phyloP scores from a whole-genome alignment of 2,113 vertebrate genomes.

The Callocephalon fimbriatum region DNA sequence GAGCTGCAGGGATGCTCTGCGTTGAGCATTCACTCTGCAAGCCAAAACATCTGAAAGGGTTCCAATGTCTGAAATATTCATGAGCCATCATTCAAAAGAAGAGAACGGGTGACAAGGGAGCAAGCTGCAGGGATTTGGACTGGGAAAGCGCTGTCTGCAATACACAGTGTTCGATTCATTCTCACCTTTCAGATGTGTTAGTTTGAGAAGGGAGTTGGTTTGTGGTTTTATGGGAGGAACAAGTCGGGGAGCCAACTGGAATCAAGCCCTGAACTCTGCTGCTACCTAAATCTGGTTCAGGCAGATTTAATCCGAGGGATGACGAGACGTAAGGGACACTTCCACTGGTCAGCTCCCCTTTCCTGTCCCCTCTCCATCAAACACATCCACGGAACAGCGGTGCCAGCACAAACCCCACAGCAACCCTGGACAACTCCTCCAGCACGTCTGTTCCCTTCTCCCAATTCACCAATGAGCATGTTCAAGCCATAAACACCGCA shows the following conservation, averaged over 20 bases:
- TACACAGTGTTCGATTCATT: fast-evolving
- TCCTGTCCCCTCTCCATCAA: neutral
- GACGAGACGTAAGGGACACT: neutral
- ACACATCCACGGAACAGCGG: neutral
- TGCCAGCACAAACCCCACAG: neutral
- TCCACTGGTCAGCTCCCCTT: neutral
- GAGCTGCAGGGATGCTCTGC: neutral
- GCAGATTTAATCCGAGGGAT: neutral
- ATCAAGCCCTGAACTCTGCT: neutral
- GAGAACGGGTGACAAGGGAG: neutral
- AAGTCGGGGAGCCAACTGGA: neutral
- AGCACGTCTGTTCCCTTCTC: neutral
- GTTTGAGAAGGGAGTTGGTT: neutral
- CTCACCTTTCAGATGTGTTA: neutral
- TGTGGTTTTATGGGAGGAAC: neutral
- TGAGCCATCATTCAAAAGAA: neutral
- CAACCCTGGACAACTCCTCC: neutral
- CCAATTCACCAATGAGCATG: neutral
- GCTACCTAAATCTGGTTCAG: neutral
- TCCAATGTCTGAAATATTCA: neutral
- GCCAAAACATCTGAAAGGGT: neutral
- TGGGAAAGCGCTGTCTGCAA: neutral
- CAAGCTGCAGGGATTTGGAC: neutral
- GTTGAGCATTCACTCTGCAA: neutral
- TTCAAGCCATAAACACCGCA: neutral